A percentile compares a stretch with the other conserved stretches of the same genome.
Evolutionary conservation across 2,113 vertebrate genomes (phyloP).

Genomic region (Microtus richardsoni): DNA sequence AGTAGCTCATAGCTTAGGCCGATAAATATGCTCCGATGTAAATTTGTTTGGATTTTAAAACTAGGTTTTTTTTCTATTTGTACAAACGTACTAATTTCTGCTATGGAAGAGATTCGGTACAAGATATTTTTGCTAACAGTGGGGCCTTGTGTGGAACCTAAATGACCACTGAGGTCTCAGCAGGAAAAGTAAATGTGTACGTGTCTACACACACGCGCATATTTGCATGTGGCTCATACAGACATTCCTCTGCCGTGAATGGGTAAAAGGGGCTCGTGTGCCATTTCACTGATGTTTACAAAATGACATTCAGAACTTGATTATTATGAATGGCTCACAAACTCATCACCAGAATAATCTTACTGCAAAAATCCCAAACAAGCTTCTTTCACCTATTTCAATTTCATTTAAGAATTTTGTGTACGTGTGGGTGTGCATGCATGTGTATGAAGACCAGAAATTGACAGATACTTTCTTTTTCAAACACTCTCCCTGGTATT

Average conservation of each 20-base stretch:
- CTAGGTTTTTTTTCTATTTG: not conserved
- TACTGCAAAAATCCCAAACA: not conserved
- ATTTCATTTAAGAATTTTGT: not conserved
- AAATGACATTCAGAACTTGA: not conserved
- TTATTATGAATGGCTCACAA: not conserved
- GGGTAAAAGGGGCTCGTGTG: not conserved
- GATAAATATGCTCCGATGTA: not conserved
- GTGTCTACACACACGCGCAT: accelerated
- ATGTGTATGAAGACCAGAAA: not conserved
- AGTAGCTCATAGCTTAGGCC: not conserved
- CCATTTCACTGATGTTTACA: not conserved
- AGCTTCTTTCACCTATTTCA: not conserved
- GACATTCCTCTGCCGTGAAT: not conserved
- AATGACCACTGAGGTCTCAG: not conserved
- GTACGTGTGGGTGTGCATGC: too few relatives aligned
- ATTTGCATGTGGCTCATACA: not conserved
- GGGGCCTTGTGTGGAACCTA: not conserved
- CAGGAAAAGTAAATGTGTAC: not conserved
- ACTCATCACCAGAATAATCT: not conserved
- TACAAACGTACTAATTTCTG: not conserved
- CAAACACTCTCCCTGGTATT: not conserved
- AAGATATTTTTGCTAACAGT: not conserved
- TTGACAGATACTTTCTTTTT: not conserved
- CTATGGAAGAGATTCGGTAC: not conserved
- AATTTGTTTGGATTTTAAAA: not conserved